Evolutionary conservation across 35 echinoderm and acorn worm species (phyloP).

Genomic region (Stichopus chloronotus): DNA sequence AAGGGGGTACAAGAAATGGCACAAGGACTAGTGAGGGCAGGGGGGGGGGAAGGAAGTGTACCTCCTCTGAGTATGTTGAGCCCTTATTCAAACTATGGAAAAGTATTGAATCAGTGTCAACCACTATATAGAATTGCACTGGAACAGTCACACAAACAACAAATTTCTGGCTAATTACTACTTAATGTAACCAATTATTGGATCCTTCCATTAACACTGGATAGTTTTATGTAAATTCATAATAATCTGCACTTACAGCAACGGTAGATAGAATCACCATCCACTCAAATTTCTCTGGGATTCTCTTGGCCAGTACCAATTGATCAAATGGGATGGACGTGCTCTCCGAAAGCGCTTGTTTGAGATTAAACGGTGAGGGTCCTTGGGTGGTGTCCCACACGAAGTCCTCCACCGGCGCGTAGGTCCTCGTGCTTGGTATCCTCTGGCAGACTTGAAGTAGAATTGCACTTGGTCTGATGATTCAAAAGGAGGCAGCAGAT

Average conservation of each 20-base stretch:
- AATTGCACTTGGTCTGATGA: conserved; percentile 59
- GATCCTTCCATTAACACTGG: too few species aligned
- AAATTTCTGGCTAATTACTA: too few species aligned
- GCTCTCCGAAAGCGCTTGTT: conserved; percentile 68
- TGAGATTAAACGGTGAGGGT: conserved; percentile 61
- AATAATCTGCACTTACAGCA: conserved; percentile 39
- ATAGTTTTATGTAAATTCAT: background rate
- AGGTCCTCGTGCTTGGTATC: conserved; percentile 63
- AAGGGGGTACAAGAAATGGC: too few species aligned
- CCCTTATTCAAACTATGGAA: too few species aligned
- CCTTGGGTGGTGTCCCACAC: conserved; percentile 77
- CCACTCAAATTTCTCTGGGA: conserved; percentile 82
- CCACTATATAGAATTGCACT: too few species aligned
- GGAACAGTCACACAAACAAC: too few species aligned
- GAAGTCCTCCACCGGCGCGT: conserved; percentile 73
- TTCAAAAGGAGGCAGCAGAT: background rate
- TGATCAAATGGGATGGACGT: conserved; percentile 68
- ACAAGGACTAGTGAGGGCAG: too few species aligned
- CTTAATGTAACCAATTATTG: too few species aligned
- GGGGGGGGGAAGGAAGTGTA: too few species aligned
- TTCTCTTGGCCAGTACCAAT: conserved; percentile 78
- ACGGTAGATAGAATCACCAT: conserved; percentile 51
- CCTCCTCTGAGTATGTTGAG: too few species aligned
- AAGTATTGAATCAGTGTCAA: too few species aligned
- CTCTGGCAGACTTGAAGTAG: conserved; percentile 76